These are phyloP conservation scores for Aphidius gifuensis DNA, from an alignment of 1,140 invertebrate genomes.

Conservation along the genomic window DNA sequence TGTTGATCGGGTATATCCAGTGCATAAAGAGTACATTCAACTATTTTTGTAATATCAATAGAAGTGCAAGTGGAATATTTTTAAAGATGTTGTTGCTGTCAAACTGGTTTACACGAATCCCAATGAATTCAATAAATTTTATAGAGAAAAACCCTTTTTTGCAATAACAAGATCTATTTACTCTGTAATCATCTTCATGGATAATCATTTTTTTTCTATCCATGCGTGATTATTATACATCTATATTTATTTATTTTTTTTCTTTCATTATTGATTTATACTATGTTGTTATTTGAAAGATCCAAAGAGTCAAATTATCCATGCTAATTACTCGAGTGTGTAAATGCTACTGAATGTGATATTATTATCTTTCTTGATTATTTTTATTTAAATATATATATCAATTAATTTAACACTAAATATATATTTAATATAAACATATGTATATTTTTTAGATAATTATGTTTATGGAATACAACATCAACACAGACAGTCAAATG, in stretches of 20 bases:
- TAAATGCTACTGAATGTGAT: no score
- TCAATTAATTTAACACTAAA: no score
- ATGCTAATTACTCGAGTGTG: no score
- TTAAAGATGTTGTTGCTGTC: conserved; percentile 34
- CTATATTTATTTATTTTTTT: no score
- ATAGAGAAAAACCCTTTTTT: conserved; percentile 2
- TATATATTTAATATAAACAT: neutral
- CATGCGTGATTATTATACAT: no score
- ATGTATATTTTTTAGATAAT: neutral
- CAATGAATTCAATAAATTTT: conserved; percentile 16
- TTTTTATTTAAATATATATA: no score
- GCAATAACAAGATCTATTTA: neutral
- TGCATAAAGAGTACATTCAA: conserved; percentile 19
- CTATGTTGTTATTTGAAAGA: no score
- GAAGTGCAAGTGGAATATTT: conserved; percentile 20
- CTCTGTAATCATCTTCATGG: conserved; percentile 7
- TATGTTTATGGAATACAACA: conserved; percentile 4
- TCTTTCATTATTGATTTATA: no score
- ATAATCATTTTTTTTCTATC: neutral
- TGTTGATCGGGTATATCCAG: no score
- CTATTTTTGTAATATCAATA: conserved; percentile 34
- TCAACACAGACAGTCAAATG: conserved; percentile 15
- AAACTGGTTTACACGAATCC: conserved; percentile 42
- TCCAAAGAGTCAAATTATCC: no score
- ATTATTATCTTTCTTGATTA: no score